phyloP scores from a whole-genome alignment of 2,113 vertebrate genomes.

The Nanorana parkeri region DNA sequence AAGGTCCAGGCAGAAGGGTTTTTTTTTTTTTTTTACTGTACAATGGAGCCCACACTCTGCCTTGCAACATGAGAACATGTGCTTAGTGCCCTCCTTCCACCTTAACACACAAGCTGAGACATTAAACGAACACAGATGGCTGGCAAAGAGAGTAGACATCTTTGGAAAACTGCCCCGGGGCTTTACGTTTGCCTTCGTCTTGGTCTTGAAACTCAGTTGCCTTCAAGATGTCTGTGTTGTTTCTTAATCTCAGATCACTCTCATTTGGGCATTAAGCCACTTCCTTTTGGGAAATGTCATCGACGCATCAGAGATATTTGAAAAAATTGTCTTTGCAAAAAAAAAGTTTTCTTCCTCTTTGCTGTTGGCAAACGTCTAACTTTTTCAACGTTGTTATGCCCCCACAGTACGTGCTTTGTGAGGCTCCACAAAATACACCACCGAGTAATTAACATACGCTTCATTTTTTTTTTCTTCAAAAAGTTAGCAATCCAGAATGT shows the following conservation, averaged over 20 bases:
- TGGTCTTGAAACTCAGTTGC: slow-evolving; percentile 72
- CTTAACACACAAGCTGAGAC: slow-evolving; percentile 56
- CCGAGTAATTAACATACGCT: slow-evolving; percentile 58
- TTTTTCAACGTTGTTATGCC: not conserved
- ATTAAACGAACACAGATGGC: slow-evolving; percentile 97
- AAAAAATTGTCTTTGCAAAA: slow-evolving; percentile 81
- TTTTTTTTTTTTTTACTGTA: slow-evolving; percentile 67
- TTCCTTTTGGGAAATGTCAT: slow-evolving; percentile 87
- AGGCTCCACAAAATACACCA: slow-evolving; percentile 62
- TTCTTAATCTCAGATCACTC: slow-evolving; percentile 87
- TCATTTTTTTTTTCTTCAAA: slow-evolving; percentile 38
- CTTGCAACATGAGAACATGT: slow-evolving; percentile 87
- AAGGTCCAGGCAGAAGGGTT: slow-evolving; percentile 86
- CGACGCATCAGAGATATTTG: slow-evolving; percentile 80
- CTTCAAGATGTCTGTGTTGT: slow-evolving; percentile 82
- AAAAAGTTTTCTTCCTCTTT: slow-evolving; percentile 40
- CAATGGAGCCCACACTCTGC: slow-evolving; percentile 85
- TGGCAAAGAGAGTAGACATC: slow-evolving; percentile 75
- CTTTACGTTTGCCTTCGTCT: slow-evolving; percentile 74
- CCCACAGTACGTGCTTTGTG: slow-evolving; percentile 47
- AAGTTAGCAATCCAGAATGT: slow-evolving; percentile 35
- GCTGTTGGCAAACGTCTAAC: slow-evolving; percentile 2
- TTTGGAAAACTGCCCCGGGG: slow-evolving; percentile 73
- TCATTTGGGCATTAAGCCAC: slow-evolving; percentile 74
- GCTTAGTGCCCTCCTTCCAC: slow-evolving; percentile 65